Evolutionary conservation across 1,140 invertebrate genomes (phyloP).

Genomic region (Neodiprion lecontei): DNA sequence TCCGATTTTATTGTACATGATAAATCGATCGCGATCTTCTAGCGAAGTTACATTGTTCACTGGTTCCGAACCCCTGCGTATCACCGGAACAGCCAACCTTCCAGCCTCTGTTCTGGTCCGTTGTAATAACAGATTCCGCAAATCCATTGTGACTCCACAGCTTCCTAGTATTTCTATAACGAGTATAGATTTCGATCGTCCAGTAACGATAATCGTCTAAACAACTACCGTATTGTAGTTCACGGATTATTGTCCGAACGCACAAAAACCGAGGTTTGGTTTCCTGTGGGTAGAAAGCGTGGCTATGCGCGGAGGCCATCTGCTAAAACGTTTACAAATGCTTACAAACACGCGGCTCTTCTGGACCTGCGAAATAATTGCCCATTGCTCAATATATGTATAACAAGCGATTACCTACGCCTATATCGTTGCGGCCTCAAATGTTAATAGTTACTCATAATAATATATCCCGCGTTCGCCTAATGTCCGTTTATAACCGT

Average conservation of each 20-base stretch:
- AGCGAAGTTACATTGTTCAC: not conserved
- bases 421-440: too few relatives aligned
- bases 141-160: not conserved
- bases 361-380: not conserved
- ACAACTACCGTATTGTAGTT: not conserved
- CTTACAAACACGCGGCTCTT: constrained; percentile 12
- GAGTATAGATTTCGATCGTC: not conserved
- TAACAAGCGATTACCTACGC: too few relatives aligned
- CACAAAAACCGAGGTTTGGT: constrained; percentile 25
- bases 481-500: too few relatives aligned
- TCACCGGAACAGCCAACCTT: too few relatives aligned
- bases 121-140: too few relatives aligned
- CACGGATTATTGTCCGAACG: not conserved
- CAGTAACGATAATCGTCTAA: not conserved
- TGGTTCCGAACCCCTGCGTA: too few relatives aligned
- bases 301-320: constrained; percentile 23
- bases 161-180: constrained; percentile 3
- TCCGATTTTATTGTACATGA: too few relatives aligned
- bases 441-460: too few relatives aligned
- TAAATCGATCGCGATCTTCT: not conserved
- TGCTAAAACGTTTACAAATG: constrained; percentile 27
- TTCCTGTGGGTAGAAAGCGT: constrained; percentile 36
- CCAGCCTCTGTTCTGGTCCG: too few relatives aligned
- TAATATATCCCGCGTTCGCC: too few relatives aligned
- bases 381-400: not conserved